Base-by-base conservation (phyloP, 2,113 vertebrate genomes). In the Pantherophis guttatus region DNA sequence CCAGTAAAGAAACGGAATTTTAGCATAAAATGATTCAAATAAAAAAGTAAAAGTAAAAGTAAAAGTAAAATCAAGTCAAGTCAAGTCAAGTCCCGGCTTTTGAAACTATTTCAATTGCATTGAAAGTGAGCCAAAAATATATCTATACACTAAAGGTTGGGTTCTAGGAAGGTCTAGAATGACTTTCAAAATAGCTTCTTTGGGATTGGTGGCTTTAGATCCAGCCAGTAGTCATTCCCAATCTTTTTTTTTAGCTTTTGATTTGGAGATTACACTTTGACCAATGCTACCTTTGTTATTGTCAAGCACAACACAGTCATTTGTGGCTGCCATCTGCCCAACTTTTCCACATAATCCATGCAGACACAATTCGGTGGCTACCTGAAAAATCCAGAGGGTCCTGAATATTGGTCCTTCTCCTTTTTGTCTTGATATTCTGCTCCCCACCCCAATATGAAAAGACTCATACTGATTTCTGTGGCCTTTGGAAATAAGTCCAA, bases 401-500 rank as follows among this genome's bases (percentile, higher is more conserved):
- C 52, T 93, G 57, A 90, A 90, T 70, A 54, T 2, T 29, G 86
- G 55, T 86, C 88, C 48, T 58, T 58, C 65, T 62, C 89, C 65
- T 90, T 57, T 59, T 33, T 65, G 48, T 24, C 88, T 65, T 93
- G 29, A 86, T 90, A 26, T 33, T 39, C 10, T 44, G 12, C 48
- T 48, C 75, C 88, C n/a, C 15, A 2, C 65, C 89, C 86, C 86
- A 58, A 90, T 52, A 54, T 70, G 57, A 90, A 93, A 93, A 87
- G 81, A 17, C 48, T 90, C 81, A 50, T 90, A 86, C 75, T 65
- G 89, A 90, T 90, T 92, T 90, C n/a, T 10, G 89, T 90, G 88
- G n/a, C 89, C 89, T 93, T 90, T 86, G n/a, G 92, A 93, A 93
- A 90, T 57, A 87, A 90, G 57, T 87, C 88, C n/a, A 93, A 87